Base-by-base conservation (phyloP, 2,113 vertebrate genomes). In the Lepus europaeus region DNA sequence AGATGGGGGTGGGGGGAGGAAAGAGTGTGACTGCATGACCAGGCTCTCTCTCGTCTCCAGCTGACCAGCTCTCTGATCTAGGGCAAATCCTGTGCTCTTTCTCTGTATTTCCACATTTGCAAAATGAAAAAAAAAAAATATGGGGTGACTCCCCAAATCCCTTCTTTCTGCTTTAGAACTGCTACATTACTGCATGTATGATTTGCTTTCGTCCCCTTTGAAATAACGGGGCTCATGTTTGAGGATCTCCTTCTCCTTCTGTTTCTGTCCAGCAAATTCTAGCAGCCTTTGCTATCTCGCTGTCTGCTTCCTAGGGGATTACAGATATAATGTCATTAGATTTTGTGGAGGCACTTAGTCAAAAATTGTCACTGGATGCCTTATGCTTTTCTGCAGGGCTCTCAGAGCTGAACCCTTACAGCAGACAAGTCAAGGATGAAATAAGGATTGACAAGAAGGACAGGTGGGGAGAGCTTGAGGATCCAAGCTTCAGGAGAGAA, bases 201-300 rank as follows among this genome's bases (percentile, higher is more conserved):
- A 95, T 89, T 97, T 93, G 39, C 70, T 77, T 68, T 69, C 72
- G 33, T 84, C 36, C 33, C 76, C 80, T 96, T 91, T 96, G 94
- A 97, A 97, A 97, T 81, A 89, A 92, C n/a, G 20, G 77, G 81
- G 80, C 77, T 90, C 91, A 96, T 97, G 96, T 97, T 93, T 89
- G 74, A 66, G 56, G 69, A 84, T 94, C 87, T 95, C 49, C 16
- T 51, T 56, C 45, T 95, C 64, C n/a, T 27, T 73, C 1, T 81
- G 78, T 95, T 96, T 96, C 87, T 94, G 68, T 87, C 92, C 94
- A 95, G 66, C 82, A 91, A 94, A 93, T 95, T 97, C 94, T 87
- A 89, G 91, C 12, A 45, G 87, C 68, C 89, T 96, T 97, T 97
- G 97, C 91, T 96, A 94, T 74, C 63, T 13, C 87, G 86, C 72